Evolutionary conservation across 2,113 vertebrate genomes (phyloP), one percentile per base, ranked within the genome.

Genomic region (Nycticryphes semicollaris): DNA sequence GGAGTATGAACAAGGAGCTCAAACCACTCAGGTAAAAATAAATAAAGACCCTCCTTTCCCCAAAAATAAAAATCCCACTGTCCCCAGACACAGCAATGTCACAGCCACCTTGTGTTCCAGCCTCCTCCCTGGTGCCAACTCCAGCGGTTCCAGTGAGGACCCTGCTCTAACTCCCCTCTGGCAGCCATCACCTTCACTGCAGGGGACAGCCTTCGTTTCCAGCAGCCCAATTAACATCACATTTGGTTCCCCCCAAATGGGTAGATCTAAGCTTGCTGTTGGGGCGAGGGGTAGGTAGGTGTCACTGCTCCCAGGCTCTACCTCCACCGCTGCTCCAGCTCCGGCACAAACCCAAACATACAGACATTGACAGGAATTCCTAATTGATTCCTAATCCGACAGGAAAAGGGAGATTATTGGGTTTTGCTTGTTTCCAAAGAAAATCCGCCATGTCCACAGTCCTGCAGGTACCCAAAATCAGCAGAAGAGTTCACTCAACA

Each of bases 91-190:
- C 41, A 67, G 47, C 51, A 39, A 33, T 2, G 18, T n/a, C 72
- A 67, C 3, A 2, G 12, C 35, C 35, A 33, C 3, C 67, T 53
- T 51, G 2, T 0, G 0, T 20, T 13, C 22, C 85, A 84, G 47
- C 37, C 86, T 37, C 33, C 68, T 53, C n/a, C 41, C 57, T 5
- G 57, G 7, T 9, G 31, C 20, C 78, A 21, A 3, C 20, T 3
- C 10, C 69, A 35, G 57, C 6, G 15, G 62, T 9, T 28, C 21
- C 4, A 45, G 77, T 0, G 8, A 80, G 43, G 73, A 68, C 59
- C 53, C 63, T 33, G 87, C 87, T 50, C 64, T n/a, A 53, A 14
- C 57, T 45, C 50, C 33, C 50, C 62, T 31, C 73, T 63, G 27
- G 1, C 12, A 23, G 2, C 28, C 81, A 33, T 4, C 56, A 14